Conservation (phyloP, 2,888 invertebrate genomes). For the Abscondita cerata region DNA sequence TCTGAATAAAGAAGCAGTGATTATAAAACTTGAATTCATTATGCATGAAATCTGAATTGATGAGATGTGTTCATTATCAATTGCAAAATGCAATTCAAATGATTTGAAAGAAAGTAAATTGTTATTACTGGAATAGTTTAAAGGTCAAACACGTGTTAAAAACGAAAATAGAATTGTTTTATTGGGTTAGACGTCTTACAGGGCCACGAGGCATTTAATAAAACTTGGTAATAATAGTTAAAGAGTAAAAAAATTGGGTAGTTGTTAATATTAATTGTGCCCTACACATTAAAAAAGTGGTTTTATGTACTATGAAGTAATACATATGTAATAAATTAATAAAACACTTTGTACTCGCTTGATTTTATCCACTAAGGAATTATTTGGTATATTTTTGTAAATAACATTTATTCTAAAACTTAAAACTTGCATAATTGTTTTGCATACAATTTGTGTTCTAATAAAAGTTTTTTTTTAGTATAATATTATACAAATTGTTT, state of each 20-base stretch:
- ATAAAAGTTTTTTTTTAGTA: no score
- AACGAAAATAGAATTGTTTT: slow-evolving; percentile 20
- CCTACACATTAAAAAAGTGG: no score
- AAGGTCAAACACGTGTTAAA: slow-evolving; percentile 28
- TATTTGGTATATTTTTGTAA: no score
- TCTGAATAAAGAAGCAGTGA: slow-evolving; percentile 19
- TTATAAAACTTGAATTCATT: background rate
- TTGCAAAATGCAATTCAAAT: background rate
- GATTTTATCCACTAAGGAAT: no score
- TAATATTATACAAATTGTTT: no score
- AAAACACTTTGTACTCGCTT: no score
- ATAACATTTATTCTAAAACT: no score
- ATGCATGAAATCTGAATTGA: background rate
- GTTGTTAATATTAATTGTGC: no score
- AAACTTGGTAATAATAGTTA: slow-evolving; percentile 17
- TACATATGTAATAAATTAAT: no score
- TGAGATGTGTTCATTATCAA: background rate
- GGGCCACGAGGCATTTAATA: slow-evolving; percentile 19
- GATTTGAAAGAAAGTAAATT: background rate
- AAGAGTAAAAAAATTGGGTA: slow-evolving; percentile 24
- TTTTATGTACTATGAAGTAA: no score
- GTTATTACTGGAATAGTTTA: slow-evolving; percentile 3
- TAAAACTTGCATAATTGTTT: no score
- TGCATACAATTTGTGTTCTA: no score
- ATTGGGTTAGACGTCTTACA: slow-evolving; percentile 20